phyloP scores from a whole-genome alignment of 2,888 invertebrate species.

The Choreutis nemorana region DNA sequence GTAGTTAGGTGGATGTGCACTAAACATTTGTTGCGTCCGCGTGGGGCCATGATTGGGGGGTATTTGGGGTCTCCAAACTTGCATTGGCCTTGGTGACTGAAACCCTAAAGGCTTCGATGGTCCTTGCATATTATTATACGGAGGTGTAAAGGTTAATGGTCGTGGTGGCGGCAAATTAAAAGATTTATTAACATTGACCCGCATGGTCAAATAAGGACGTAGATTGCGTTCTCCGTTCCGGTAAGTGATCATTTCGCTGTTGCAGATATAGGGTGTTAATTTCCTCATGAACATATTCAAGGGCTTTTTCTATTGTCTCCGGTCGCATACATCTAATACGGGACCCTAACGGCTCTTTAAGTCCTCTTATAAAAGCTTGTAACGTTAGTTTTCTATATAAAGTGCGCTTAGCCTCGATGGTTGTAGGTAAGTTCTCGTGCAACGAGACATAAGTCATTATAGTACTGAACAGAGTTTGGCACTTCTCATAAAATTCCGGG shows the following conservation, averaged over 20 bases:
- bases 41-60: not conserved
- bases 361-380: not conserved
- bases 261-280: not conserved
- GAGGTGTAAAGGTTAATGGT: not conserved
- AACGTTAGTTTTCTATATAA: slow-evolving; percentile 3
- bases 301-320: slow-evolving; percentile 3
- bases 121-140: not conserved
- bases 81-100: not conserved
- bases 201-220: too few relatives aligned
- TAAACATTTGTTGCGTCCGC: not conserved
- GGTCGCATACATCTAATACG: not conserved
- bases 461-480: slow-evolving; percentile 2
- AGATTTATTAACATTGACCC: slow-evolving; percentile 8
- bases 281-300: slow-evolving; percentile 1
- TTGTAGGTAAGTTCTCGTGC: too few relatives aligned
- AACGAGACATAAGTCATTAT: slow-evolving; percentile 5
- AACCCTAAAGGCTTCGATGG: not conserved
- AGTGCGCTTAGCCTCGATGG: slow-evolving; percentile 2
- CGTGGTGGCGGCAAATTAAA: not conserved
- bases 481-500: slow-evolving; percentile 7
- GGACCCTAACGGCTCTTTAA: not conserved
- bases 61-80: not conserved
- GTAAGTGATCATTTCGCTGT: not conserved
- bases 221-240: not conserved
- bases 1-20: not conserved